Base-by-base conservation (phyloP, 2,797 vertebrate genomes). In the Hydrolagus colliei region DNA sequence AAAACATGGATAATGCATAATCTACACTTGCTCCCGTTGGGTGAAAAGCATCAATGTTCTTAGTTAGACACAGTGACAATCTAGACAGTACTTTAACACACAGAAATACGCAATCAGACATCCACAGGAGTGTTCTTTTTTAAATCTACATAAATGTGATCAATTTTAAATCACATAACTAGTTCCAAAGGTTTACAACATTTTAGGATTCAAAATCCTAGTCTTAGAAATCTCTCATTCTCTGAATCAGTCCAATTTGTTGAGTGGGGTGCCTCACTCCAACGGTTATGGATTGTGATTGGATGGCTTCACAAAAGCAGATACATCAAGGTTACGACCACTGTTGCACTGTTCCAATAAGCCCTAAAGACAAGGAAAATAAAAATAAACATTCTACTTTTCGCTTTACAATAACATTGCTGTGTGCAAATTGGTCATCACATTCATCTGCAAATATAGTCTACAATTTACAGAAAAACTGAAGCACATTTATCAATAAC, bases 291-390 rank as follows among this genome's bases (percentile, higher is more conserved):
- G 86, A 1, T 76, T 20, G 88, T 91, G 91, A 73, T 77, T 93
- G 61, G 92, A 92, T 41, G 86, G 89, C 89, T 96, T 96, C 20
- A 95, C 93, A 91, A 96, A 96, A 76, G 96, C 95, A 27, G 95
- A 95, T 67, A 96, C 95, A 89, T 97, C 96, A 85, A 97, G 90
- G 87, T 89, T 95, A 91, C 92, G 93, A 79, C 95, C 96, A 74
- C 93, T 96, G 93, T 88, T 97, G 91, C 95, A 98, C 90, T 96
- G 97, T 87, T 94, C 96, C 87, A 96, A 98, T 91, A 99, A 93
- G 91, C 95, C 97, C 98, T 99, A 93, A 88, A 93, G 92, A 77
- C 6, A 71, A 86, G 87, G 90, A 65, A 72, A 90, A 52, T 52
- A 52, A 52, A 52, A 52, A 52, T 52, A 52, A 52, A 52, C 41